Base-by-base conservation (phyloP, 1,140 invertebrate species). In the Argopecten irradians region DNA sequence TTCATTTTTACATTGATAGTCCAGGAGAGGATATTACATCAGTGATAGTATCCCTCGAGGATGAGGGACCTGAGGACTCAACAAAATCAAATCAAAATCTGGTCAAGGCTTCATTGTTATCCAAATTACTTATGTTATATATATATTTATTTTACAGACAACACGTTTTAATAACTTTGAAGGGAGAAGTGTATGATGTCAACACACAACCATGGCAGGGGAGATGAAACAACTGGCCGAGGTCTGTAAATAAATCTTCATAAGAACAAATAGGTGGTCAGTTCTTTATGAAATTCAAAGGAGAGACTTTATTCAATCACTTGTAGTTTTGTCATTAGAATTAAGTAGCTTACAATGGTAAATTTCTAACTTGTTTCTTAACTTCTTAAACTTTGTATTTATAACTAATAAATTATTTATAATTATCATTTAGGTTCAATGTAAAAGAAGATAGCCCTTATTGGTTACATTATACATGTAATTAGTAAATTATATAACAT, bases 141-240 rank as follows among this genome's bases (percentile, higher is more conserved):
- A 3, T 5, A n/a, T 71, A 28, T 71, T 71, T 3, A 28, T 28
- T 71, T 16, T 28, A 28, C n/a, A 71, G 55, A 5, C 13, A 28
- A 1, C 55, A 71, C 28, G 5, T n/a, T 71, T 3, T 16, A 46
- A 46, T 46, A 19, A 46, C 9, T 46, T 22, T 46, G 43, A 46
- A 71, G 22, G 55, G 13, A n/a, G 55, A 71, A 28, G 14, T 71
- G n/a, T 28, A 71, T 71, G 55, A 71, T 71, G 55, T n/a, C 28
- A 28, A 71, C 0, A 71, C n/a, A 22, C 28, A 71, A 87, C 28
- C 19, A 90, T 91, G 90, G 90, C 90, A 16, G 90, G 90, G 8
- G 90, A 91, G 41, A 91, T 91, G 90, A 16, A 34, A 33, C 90
- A 91, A 35, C 83, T 91, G 46, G 88, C 88, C 35, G 43, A 89